Base-by-base conservation (phyloP, 1,140 invertebrate genomes). In the Aphaenogaster ashmeadi region DNA sequence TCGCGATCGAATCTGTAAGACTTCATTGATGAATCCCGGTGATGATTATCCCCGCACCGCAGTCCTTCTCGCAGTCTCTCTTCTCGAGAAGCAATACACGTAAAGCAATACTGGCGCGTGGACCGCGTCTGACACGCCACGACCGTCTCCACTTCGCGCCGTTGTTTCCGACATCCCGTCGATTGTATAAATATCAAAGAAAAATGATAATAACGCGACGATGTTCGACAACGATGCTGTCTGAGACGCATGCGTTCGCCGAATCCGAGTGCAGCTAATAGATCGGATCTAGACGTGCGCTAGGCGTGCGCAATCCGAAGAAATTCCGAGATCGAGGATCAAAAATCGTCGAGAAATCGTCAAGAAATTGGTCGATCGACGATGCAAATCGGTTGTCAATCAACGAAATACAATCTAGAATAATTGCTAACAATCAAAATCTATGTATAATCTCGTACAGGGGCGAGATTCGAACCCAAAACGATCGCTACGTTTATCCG, bases 101-200 rank as follows among this genome's bases (percentile, higher is more conserved):
- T 36, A 60, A 58, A 83, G 69, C 80, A 62, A 84, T 84, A 84
- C 41, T 60, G 80, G 18, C 80, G 69, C 79, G 38, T 58, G 47
- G 18, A 44, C 15, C 21, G n/a, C 36, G 60, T 58, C 36, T 9
- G 79, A 38, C 50, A 21, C 36, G 15, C 13, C 41, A 11, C 67
- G 67, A 69, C 52, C 21, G 3, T 54, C 58, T 38, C 18, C 27
- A 60, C 67, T 60, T 50, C 5, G 3, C 52, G 2, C 27, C 41
- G 27, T 27, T 27, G 27, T 27, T 27, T 27, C 8, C 18, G 15
- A 67, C 60, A 4, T 36, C 54, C 2, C 38, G 27, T 47, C 52
- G 78, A 54, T 27, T 41, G 21, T 47, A 27, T 27, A 41, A 58
- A 58, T 60, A 21, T 27, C n/a, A 21, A 33, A 41, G 5, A 5